A percentile compares a stretch with the other conserved stretches of the same genome.
phyloP scores from a whole-genome alignment of 2,888 invertebrate species.

The Autographa pulchrina region DNA sequence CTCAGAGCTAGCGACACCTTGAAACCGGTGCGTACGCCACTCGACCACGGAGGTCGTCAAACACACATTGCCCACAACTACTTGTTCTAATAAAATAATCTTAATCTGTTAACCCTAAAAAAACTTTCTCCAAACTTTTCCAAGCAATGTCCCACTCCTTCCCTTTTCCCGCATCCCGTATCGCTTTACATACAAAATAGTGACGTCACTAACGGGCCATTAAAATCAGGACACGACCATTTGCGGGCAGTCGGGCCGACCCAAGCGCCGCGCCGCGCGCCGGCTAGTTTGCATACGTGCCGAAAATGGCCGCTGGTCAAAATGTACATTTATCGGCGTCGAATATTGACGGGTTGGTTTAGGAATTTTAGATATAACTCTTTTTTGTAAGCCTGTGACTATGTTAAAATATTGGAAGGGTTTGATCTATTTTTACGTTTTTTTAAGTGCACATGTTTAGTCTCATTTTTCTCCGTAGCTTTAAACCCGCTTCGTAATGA shows the following conservation, averaged over 20 bases:
- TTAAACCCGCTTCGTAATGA: no score
- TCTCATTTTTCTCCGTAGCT: no score
- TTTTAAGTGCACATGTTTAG: no score
- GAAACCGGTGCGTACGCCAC: no score
- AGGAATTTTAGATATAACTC: no score
- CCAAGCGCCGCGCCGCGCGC: conserved; percentile 23
- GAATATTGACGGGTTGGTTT: not conserved
- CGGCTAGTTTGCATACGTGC: conserved; percentile 25
- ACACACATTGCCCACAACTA: no score
- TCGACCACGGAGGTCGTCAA: no score
- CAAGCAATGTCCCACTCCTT: not conserved
- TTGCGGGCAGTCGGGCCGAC: conserved; percentile 42
- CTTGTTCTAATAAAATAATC: no score
- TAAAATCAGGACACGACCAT: conserved; percentile 54
- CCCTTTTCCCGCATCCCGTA: not conserved
- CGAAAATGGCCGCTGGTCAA: conserved; percentile 33
- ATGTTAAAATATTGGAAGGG: no score
- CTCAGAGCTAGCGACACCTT: no score
- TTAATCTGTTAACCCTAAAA: not conserved
- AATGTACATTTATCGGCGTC: not conserved
- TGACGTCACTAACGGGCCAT: conserved; percentile 51
- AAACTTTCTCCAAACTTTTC: not conserved
- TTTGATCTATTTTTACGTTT: no score
- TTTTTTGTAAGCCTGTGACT: no score
- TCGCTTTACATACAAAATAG: conserved; percentile 29